Evolutionary conservation across 37 sponge, comb jelly and placozoan species (phyloP), one percentile per base, ranked within the genome.

Genomic region (Geodia barretti): DNA sequence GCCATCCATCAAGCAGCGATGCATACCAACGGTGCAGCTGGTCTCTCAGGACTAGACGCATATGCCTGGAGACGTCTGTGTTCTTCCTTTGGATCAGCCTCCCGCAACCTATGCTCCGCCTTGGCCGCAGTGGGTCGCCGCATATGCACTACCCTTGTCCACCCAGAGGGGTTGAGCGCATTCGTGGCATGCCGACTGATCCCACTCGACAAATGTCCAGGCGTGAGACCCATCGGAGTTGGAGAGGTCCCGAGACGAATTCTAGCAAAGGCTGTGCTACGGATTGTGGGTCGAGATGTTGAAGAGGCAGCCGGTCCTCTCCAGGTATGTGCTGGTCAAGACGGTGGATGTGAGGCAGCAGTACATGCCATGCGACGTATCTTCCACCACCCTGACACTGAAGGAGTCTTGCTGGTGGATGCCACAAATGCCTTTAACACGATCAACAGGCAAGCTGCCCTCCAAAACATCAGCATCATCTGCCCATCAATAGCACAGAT

Each of bases 301-400:
- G 21, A 60, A 14, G 72, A 79, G 11, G 84, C 90, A 9, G 83
- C 85, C 19, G 93, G 89, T 20, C 68, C 85, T n/a, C 70, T 87
- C 29, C 92, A 91, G 60, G 60, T 83, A 5, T 83, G 81, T 83
- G 92, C 84, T 40, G 88, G 92, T 19, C 87, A 87, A n/a, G 84
- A 89, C 20, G 75, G 70, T 34, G 89, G 84, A 14, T 81, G 81
- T 69, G 90, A 90, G 63, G 81, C 80, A 60, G 82, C 86, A 4
- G 39, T 90, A n/a, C 90, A 90, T 74, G 79, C 70, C 11, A 83
- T 89, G 79, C 39, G 72, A 19, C 36, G 66, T 23, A 28, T 68
- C 40, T 76, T 88, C 77, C 73, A 72, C 35, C 72, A 88, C 21
- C 28, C 17, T 40, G 73, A 60, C 24, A 37, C 24, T 34, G 73